These are phyloP conservation scores for Malachius bipustulatus DNA, from an alignment of 2,888 invertebrate genomes.

Conservation along the genomic window DNA sequence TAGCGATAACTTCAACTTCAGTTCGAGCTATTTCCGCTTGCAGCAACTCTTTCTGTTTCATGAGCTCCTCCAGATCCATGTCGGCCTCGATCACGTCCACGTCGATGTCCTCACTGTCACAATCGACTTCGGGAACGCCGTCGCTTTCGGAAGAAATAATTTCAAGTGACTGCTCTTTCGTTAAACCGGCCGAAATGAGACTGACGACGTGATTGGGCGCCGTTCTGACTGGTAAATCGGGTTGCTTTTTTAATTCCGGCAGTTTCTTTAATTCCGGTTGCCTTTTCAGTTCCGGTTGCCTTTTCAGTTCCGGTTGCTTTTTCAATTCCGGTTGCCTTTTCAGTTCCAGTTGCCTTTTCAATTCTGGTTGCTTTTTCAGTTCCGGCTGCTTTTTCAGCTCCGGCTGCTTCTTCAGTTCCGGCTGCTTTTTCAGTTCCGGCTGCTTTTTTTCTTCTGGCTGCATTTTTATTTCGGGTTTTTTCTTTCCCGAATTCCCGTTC, in stretches of 20 bases:
- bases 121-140: conserved; percentile 49
- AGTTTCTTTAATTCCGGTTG: not conserved
- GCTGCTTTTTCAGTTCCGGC: not conserved
- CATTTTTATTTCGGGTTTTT: conserved; percentile 2
- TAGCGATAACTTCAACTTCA: conserved; percentile 39
- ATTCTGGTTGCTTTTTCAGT: not conserved
- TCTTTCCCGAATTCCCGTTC: conserved; percentile 7
- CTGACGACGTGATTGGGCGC: conserved; percentile 40
- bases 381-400: not conserved
- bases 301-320: not conserved
- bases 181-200: conserved; percentile 37
- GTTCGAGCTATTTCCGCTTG: conserved; percentile 73
- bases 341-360: conserved; percentile 1
- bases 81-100: conserved; percentile 71
- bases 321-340: not conserved
- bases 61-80: conserved; percentile 75
- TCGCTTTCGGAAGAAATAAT: conserved; percentile 57
- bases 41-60: conserved; percentile 75
- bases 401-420: not conserved
- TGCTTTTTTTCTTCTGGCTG: not conserved
- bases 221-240: conserved; percentile 29
- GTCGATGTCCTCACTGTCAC: conserved; percentile 56
- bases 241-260: too few species aligned
- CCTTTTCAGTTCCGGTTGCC: not conserved
- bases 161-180: conserved; percentile 40